These are phyloP conservation scores for Lampris megalopsis DNA, from an alignment of 2,113 vertebrate species.

Conservation along the genomic window DNA sequence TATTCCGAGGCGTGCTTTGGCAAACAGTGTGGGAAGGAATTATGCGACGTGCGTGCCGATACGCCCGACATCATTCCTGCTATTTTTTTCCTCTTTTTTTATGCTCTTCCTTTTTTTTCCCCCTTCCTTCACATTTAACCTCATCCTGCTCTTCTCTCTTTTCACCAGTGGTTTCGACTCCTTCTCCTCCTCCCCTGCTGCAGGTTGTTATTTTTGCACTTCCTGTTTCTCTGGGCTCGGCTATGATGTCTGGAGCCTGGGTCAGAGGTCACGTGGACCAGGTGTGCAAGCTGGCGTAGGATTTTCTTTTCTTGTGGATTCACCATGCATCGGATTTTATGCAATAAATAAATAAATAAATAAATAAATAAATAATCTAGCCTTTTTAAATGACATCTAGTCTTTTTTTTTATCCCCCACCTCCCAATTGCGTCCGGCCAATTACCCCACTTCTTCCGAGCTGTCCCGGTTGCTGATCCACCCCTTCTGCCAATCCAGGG, in stretches of 20 bases:
- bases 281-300: constrained; percentile 60
- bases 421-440: no score
- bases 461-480: no score
- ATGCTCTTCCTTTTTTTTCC: constrained; percentile 8
- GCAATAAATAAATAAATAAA: no score
- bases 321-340: no score
- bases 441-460: no score
- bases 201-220: constrained; percentile 49
- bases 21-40: constrained; percentile 22
- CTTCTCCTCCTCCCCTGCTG: constrained; percentile 43
- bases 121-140: constrained; percentile 14
- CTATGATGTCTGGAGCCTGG: constrained; percentile 58
- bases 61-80: constrained; percentile 7
- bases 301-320: no score
- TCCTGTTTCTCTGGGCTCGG: constrained; percentile 52
- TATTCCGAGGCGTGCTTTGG: constrained; percentile 20
- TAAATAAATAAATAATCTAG: no score
- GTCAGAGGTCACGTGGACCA: constrained; percentile 64
- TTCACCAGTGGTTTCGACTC: constrained; percentile 3
- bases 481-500: no score
- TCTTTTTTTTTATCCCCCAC: no score
- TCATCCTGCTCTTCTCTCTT: constrained; percentile 13
- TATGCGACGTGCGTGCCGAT: constrained; percentile 1
- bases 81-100: constrained; percentile 43
- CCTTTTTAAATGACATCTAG: no score